A percentile compares a stretch with the other conserved stretches of the same genome.
Conservation (phyloP, 1,140 invertebrate species). For the Drosophila bocki region DNA sequence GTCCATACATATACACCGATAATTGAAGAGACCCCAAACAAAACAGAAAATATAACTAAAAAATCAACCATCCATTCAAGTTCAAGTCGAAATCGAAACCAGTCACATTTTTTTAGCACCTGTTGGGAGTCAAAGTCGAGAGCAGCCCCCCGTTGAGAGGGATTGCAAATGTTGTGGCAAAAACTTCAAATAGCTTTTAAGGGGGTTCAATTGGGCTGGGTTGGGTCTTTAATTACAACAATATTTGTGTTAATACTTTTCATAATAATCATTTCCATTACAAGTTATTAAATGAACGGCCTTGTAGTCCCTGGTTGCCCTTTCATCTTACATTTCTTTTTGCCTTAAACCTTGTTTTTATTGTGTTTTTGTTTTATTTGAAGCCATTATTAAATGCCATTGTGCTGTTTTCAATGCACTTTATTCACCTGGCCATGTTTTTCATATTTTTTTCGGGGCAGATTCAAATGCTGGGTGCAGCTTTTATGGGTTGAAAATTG, state of each 20-base stretch:
- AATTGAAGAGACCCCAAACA: conserved; percentile 27
- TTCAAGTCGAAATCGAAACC: conserved; percentile 53
- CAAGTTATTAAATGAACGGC: conserved; percentile 11
- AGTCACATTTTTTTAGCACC: conserved; percentile 32
- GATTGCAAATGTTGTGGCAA: conserved; percentile 26
- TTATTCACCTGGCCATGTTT: conserved; percentile 13
- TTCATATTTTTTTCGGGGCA: not conserved
- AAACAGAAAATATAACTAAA: not conserved
- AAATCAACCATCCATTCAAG: conserved; percentile 38
- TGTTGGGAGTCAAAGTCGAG: conserved; percentile 19
- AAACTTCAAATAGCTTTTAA: conserved; percentile 9
- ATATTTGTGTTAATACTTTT: conserved; percentile 1
- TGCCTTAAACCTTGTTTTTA: not conserved
- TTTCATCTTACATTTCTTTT: conserved; percentile 12
- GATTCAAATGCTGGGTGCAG: conserved; percentile 10
- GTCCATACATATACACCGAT: conserved; percentile 16
- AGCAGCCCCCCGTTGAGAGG: conserved; percentile 11
- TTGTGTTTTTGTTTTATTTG: not conserved
- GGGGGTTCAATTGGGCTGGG: conserved; percentile 12
- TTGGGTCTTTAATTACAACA: conserved; percentile 30
- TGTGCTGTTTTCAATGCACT: conserved; percentile 14
- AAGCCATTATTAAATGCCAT: conserved; percentile 12
- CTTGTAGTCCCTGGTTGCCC: conserved; percentile 1
- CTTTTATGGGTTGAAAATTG: conserved; percentile 1
- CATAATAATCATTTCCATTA: conserved; percentile 5